Evolutionary conservation across 2,797 vertebrate genomes (phyloP).

Genomic region (Gobio occitaniae): DNA sequence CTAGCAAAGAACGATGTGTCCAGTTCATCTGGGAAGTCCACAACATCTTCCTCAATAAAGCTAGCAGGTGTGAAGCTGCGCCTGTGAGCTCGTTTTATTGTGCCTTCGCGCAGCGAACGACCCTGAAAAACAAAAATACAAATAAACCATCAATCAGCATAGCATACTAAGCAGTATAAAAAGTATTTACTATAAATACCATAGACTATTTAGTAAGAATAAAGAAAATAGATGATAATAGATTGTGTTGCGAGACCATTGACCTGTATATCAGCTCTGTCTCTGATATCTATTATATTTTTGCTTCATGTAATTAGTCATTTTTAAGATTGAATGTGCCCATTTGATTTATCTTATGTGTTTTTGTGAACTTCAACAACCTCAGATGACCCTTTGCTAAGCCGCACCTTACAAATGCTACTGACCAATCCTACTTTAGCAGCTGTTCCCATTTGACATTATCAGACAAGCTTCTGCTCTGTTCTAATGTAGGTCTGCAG

Average conservation of each 20-base stretch:
- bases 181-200: neutral
- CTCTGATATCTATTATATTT: neutral
- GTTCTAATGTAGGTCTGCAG: neutral
- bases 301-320: neutral
- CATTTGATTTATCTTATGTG: neutral
- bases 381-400: slow-evolving; percentile 12
- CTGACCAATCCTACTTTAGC: slow-evolving; percentile 20
- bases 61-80: slow-evolving; percentile 93
- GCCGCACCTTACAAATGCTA: neutral
- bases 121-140: slow-evolving; percentile 76
- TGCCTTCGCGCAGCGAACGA: slow-evolving; percentile 83
- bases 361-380: neutral
- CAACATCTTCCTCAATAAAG: slow-evolving; percentile 92
- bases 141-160: neutral
- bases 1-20: slow-evolving; percentile 96
- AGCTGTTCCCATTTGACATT: neutral
- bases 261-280: neutral
- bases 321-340: neutral
- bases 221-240: neutral
- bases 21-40: slow-evolving; percentile 92
- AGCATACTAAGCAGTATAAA: neutral
- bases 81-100: slow-evolving; percentile 78
- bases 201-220: neutral
- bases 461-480: slow-evolving; percentile 9
- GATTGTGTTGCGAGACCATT: neutral